Conservation (phyloP, 30 jellyfish, hydroid and myxozoan species). For the Cassiopea xamachana region DNA sequence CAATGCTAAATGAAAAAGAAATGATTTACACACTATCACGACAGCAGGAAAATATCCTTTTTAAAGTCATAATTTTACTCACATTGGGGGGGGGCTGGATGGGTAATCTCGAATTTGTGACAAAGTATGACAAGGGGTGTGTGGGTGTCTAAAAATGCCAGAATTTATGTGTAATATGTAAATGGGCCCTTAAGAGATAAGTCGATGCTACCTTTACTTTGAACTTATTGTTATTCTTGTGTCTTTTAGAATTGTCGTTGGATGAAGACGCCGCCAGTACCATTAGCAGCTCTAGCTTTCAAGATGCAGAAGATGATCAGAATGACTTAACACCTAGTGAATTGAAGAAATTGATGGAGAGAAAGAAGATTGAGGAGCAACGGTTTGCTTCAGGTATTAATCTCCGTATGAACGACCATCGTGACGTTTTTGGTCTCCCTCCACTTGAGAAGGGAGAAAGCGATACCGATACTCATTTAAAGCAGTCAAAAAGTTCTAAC, state of each 20-base stretch:
- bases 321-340: conserved; percentile 3
- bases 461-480: not conserved
- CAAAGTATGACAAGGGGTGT: too few relatives aligned
- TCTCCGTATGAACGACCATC: conserved; percentile 2
- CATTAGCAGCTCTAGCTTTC: not conserved
- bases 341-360: conserved; percentile 27
- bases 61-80: too few relatives aligned
- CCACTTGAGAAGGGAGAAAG: not conserved
- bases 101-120: too few relatives aligned
- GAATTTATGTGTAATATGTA: too few relatives aligned
- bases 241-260: not conserved
- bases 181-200: too few relatives aligned
- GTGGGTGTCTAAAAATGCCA: too few relatives aligned
- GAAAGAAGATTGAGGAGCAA: conserved; percentile 24
- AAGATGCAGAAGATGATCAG: not conserved
- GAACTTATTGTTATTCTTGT: not conserved
- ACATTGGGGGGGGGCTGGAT: too few relatives aligned
- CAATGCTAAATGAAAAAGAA: too few relatives aligned
- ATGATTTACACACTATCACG: too few relatives aligned
- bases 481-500: not conserved
- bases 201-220: not conserved
- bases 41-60: too few relatives aligned
- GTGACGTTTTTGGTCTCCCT: conserved; percentile 32
- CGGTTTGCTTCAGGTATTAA: conserved; percentile 21
- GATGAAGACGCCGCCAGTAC: conserved; percentile 61